Evolutionary conservation across 2,113 vertebrate genomes (phyloP).

Genomic region (Boulengeromyrus knoepffleri): DNA sequence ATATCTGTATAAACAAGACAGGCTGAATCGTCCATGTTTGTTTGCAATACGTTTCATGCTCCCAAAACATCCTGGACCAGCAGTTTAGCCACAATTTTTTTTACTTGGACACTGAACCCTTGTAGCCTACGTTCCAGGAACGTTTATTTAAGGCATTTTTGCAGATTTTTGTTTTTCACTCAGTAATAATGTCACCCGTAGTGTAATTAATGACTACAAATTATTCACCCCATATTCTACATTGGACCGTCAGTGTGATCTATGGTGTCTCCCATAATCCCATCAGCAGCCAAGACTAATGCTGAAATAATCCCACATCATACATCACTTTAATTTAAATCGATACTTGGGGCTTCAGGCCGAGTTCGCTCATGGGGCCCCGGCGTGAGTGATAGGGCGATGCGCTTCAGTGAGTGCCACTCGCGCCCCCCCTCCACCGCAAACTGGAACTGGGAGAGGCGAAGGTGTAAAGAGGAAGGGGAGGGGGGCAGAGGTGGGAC

Average conservation of each 20-base stretch:
- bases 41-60: not conserved
- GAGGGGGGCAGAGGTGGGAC: not conserved
- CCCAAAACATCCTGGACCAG: not conserved
- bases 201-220: not conserved
- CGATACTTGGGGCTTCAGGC: constrained; percentile 29
- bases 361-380: not conserved
- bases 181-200: not conserved
- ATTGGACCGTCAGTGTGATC: constrained; percentile 36
- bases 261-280: constrained; percentile 31
- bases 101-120: not conserved
- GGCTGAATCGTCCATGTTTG: not conserved
- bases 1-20: not conserved
- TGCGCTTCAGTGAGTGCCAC: not conserved
- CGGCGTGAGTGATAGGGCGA: not conserved
- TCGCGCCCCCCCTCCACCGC: not conserved
- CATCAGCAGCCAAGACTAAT: constrained; percentile 38
- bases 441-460: not conserved
- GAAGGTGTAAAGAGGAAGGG: not conserved
- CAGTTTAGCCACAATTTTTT: not conserved
- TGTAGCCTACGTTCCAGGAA: not conserved
- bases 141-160: not conserved
- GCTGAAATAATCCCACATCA: constrained; percentile 37
- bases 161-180: not conserved
- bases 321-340: constrained; percentile 41
- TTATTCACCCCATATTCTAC: not conserved